Evolutionary conservation across 1,140 invertebrate genomes (phyloP).

Genomic region (Drosophila funebris): DNA sequence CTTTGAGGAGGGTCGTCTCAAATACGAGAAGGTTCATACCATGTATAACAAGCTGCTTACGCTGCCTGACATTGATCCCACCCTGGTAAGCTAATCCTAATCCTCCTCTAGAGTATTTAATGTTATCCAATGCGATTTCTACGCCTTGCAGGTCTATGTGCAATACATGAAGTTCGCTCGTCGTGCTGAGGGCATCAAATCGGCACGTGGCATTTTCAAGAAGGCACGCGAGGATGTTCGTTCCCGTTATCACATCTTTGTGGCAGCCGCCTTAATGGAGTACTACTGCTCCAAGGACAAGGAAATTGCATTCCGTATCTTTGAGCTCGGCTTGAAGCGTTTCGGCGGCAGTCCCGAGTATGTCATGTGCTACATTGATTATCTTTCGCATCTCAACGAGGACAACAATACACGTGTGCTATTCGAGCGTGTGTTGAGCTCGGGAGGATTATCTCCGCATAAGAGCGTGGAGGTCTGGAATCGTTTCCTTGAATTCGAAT

Average conservation of each 20-base stretch:
- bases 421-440: slow-evolving; percentile 98
- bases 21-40: slow-evolving; percentile 98
- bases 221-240: slow-evolving; percentile 95
- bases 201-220: slow-evolving; percentile 97
- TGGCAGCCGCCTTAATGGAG: slow-evolving; percentile 98
- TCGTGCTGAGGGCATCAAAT: slow-evolving; percentile 98
- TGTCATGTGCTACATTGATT: slow-evolving; percentile 97
- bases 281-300: slow-evolving; percentile 99
- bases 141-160: slow-evolving; percentile 91
- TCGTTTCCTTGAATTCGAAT: slow-evolving; percentile 98
- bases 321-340: slow-evolving; percentile 98
- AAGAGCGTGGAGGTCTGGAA: slow-evolving; percentile 99
- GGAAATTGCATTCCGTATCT: slow-evolving; percentile 98
- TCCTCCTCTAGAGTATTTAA: too few species aligned
- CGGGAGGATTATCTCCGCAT: slow-evolving; percentile 95
- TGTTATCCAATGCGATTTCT: too few species aligned
- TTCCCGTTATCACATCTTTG: slow-evolving; percentile 96
- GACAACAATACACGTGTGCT: slow-evolving; percentile 99
- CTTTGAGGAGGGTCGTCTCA: slow-evolving; percentile 98
- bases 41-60: slow-evolving; percentile 97
- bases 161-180: slow-evolving; percentile 99
- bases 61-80: slow-evolving; percentile 96
- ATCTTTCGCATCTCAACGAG: slow-evolving; percentile 99
- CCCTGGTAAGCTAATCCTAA: slow-evolving; percentile 88
- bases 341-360: slow-evolving; percentile 97